Evolutionary conservation across 2,113 vertebrate genomes (phyloP).

Genomic region (Halcyon malimbica): DNA sequence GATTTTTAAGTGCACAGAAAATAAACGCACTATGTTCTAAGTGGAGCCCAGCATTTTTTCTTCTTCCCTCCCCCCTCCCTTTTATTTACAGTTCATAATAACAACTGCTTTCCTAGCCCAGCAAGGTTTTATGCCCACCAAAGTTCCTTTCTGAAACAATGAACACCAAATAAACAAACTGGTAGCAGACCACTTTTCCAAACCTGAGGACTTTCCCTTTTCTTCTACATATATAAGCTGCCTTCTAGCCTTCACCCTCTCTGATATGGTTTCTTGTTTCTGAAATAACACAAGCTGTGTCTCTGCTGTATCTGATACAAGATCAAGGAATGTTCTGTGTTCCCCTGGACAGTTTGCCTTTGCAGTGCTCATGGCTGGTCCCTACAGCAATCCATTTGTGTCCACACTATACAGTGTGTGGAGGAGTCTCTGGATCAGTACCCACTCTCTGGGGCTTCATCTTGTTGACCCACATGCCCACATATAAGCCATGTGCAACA

Average conservation of each 20-base stretch:
- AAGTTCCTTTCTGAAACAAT: not conserved
- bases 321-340: not conserved
- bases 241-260: not conserved
- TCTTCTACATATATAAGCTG: not conserved
- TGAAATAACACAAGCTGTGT: not conserved
- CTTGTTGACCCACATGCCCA: too few relatives aligned
- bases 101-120: not conserved
- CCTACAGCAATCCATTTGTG: not conserved
- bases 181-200: not conserved
- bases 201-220: not conserved
- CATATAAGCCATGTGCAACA: not conserved
- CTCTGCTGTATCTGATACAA: not conserved
- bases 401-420: rapidly evolving
- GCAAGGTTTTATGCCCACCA: not conserved
- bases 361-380: not conserved
- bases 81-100: not conserved
- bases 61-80: rapidly evolving
- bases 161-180: not conserved
- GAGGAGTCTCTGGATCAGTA: not conserved
- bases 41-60: not conserved
- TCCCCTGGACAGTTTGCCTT: not conserved
- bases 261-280: not conserved
- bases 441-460: not conserved
- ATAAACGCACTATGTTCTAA: not conserved
- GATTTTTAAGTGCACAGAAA: not conserved